Base-by-base conservation (phyloP, 1,140 invertebrate species). In the Neodiprion lecontei region DNA sequence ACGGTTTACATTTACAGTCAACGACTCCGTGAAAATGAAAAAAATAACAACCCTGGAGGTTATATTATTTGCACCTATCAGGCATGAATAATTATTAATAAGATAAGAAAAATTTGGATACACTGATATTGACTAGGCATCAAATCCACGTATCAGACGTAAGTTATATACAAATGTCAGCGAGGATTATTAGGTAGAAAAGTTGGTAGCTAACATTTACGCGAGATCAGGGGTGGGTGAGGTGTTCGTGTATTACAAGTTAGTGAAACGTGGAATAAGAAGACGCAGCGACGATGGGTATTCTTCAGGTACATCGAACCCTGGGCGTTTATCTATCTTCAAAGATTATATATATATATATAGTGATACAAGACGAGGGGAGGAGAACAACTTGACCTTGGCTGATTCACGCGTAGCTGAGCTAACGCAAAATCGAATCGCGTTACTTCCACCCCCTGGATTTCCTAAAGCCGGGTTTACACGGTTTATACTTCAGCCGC, bases 351-450 rank as follows among this genome's bases (percentile, higher is more conserved):
- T 40, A 12, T 17, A 61, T 8, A 14, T 61, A 9, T 40, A 40
- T 40, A 40, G 53, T 61, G 53, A 61, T 14, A 17, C 53, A 40
- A 40, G 28, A 9, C 9, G 53, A 81, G 83, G 83, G 28, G 28
- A 40, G 28, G 28, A 40, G 82, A 85, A 83, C 83, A 85, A 89
- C 87, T 88, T 89, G 87, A 89, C 87, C 87, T 89, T 89, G 87
- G 87, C 86, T 88, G 85, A 85, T 88, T 88, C 86, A 88, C 87
- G 87, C 87, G 87, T 88, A 88, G 86, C 84, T 88, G 87, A 83
- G 81, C 87, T 88, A 89, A 89, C 85, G 87, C 82, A 89, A 89
- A 89, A 89, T 89, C 87, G 87, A 88, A 88, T 86, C 86, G 84
- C 83, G 87, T 88, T 88, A 88, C 86, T 88, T 88, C 87, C 87